Percentiles rank a stretch among this genome's conserved stretches.
phyloP scores from a whole-genome alignment of 2,888 invertebrate species.

The Sthenelais limicola region DNA sequence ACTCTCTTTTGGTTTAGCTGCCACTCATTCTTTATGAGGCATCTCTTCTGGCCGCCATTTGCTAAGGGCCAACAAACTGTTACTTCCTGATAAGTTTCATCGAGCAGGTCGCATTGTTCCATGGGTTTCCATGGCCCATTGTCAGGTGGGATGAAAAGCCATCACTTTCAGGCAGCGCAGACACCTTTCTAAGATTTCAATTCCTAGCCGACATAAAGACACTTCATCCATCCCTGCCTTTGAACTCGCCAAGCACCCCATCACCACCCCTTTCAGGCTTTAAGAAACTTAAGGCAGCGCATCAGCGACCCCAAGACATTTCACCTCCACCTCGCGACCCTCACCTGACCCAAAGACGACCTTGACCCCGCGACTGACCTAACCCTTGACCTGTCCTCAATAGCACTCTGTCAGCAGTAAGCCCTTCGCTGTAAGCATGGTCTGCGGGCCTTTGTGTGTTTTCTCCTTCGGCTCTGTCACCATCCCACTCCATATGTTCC shows the following conservation, averaged over 20 bases:
- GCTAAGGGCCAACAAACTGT: too few relatives aligned
- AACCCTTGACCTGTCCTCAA: slow-evolving; percentile 6
- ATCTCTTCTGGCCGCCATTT: too few relatives aligned
- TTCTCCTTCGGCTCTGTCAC: slow-evolving; percentile 1
- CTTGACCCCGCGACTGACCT: slow-evolving; percentile 1
- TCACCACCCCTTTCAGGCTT: slow-evolving; percentile 1
- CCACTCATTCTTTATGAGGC: too few relatives aligned
- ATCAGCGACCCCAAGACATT: neutral
- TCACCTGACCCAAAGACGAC: neutral
- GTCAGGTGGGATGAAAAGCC: neutral
- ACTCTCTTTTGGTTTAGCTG: too few relatives aligned
- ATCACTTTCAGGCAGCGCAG: neutral
- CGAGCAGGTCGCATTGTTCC: too few relatives aligned
- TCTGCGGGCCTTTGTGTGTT: slow-evolving; percentile 5
- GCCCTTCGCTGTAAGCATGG: neutral
- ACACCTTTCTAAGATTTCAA: slow-evolving; percentile 24
- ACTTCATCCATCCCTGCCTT: neutral
- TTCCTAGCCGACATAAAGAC: neutral
- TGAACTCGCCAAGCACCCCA: neutral
- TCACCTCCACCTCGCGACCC: too few relatives aligned
- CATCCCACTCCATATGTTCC: neutral
- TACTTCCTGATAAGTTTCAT: too few relatives aligned
- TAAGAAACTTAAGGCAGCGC: slow-evolving; percentile 11
- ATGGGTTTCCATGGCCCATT: neutral
- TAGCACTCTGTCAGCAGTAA: neutral